These are phyloP conservation scores for Diplolepis rosae DNA, from an alignment of 2,888 invertebrate species.

Conservation along the genomic window DNA sequence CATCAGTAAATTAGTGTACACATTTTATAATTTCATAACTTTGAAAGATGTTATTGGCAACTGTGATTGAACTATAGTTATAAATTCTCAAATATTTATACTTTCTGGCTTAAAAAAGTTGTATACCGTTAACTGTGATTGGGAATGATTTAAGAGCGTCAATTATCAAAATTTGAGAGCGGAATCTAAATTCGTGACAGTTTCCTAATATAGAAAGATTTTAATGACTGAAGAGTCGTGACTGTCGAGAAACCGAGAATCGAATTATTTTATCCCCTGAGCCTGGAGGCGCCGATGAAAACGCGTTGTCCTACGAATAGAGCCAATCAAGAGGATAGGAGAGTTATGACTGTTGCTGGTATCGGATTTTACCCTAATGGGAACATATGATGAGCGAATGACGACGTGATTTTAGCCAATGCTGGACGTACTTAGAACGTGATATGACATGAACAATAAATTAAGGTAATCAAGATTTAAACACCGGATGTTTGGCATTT, in stretches of 20 bases:
- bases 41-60: too few species aligned
- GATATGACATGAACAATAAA: slow-evolving; percentile 69
- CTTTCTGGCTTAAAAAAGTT: too few species aligned
- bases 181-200: not conserved
- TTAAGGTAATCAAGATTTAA: slow-evolving; percentile 59
- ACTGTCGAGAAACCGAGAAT: slow-evolving; percentile 57
- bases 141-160: not conserved
- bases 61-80: not conserved
- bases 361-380: slow-evolving; percentile 67
- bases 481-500: slow-evolving; percentile 5
- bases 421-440: slow-evolving; percentile 70
- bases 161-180: not conserved
- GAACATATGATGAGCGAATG: slow-evolving; percentile 67
- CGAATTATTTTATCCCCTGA: slow-evolving; percentile 50
- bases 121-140: too few species aligned
- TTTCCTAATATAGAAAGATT: slow-evolving; percentile 6
- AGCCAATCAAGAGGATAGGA: slow-evolving; percentile 64
- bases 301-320: slow-evolving; percentile 73
- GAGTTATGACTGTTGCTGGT: slow-evolving; percentile 65
- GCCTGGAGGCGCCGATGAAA: slow-evolving; percentile 63
- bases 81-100: too few species aligned
- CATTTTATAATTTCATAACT: too few species aligned
- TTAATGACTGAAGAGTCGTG: slow-evolving; percentile 59
- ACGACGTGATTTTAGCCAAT: slow-evolving; percentile 64
- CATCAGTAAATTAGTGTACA: too few species aligned